Conservation (phyloP, 2,797 vertebrate genomes). For the Babyrousa celebensis region DNA sequence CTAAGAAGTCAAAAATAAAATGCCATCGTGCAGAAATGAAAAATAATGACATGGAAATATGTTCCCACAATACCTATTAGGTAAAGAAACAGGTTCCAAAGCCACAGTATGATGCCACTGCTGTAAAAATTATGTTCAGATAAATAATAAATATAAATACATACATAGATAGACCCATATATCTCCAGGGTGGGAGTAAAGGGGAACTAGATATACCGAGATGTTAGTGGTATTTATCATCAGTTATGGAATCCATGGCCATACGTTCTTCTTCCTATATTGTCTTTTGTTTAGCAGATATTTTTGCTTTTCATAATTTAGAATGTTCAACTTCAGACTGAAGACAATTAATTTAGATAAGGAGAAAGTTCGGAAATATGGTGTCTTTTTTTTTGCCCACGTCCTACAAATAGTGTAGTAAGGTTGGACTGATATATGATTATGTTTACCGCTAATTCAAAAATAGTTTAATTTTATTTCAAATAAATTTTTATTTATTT, state of each 20-base stretch:
- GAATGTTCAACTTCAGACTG: background rate
- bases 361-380: slow-evolving; percentile 48
- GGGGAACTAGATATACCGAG: background rate
- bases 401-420: slow-evolving; percentile 63
- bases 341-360: slow-evolving; percentile 54
- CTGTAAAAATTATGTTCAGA: slow-evolving; percentile 55
- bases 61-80: background rate
- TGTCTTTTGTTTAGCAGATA: background rate
- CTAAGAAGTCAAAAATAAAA: slow-evolving; percentile 7
- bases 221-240: background rate
- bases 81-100: slow-evolving; percentile 61
- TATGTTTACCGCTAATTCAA: slow-evolving; percentile 42
- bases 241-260: background rate
- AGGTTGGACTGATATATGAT: slow-evolving; percentile 36
- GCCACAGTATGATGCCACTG: background rate
- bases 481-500: no score
- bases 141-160: background rate
- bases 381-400: background rate
- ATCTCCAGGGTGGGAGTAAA: background rate
- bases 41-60: slow-evolving; percentile 38
- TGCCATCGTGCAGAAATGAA: background rate
- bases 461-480: slow-evolving; percentile 63
- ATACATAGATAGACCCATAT: background rate
- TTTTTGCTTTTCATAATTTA: slow-evolving; percentile 37
- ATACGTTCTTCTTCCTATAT: background rate